A percentile compares a stretch with the other conserved stretches of the same genome.
Evolutionary conservation across 2,888 invertebrate species (phyloP).

Genomic region (Teleiodes luculella): DNA sequence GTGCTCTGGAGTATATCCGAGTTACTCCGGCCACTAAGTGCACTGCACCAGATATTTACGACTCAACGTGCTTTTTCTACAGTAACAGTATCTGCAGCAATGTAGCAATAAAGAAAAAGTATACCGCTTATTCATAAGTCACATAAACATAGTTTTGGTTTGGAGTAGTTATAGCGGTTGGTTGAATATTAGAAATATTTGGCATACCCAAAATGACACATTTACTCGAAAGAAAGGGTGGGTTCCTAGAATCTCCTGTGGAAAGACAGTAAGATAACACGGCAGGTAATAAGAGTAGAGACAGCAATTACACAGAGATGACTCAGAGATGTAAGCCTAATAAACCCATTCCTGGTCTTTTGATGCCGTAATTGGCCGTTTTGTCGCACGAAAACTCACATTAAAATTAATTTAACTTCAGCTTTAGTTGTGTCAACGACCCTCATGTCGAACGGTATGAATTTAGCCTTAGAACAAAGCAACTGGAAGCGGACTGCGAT

Average conservation of each 20-base stretch:
- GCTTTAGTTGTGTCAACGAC: not conserved
- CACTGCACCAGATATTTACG: not conserved
- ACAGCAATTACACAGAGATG: not conserved
- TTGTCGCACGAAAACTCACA: not conserved
- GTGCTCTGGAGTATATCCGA: not conserved
- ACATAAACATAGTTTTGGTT: not conserved
- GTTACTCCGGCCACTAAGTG: not conserved
- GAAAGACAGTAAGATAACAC: not conserved
- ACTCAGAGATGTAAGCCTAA: not conserved
- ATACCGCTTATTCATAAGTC: slow-evolving; percentile 3
- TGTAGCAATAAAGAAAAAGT: not conserved
- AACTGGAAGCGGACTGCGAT: not conserved
- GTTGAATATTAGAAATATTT: no score
- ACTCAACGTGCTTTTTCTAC: not conserved
- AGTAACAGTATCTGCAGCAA: not conserved
- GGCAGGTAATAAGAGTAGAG: not conserved
- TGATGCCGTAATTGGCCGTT: not conserved
- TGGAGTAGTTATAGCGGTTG: not conserved
- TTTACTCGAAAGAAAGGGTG: no score
- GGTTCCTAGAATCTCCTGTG: not conserved
- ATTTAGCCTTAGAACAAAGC: not conserved
- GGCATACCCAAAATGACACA: no score
- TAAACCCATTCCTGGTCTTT: not conserved
- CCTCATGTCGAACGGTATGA: not conserved
- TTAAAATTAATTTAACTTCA: not conserved